Base-by-base conservation (phyloP, 2,797 vertebrate genomes). In the Acrossocheilus wenchowensis region DNA sequence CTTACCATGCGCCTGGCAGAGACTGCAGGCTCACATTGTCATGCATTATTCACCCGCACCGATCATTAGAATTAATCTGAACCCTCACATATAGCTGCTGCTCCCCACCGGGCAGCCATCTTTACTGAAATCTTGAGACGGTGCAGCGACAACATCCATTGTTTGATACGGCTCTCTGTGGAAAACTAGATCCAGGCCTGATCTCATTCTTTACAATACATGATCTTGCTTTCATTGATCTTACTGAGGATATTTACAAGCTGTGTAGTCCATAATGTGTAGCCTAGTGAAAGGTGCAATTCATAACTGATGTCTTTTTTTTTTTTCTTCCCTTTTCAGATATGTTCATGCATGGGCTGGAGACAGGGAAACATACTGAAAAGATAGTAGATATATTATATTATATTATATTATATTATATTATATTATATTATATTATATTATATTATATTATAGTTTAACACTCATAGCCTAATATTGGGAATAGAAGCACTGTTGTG, bases 101-200 rank as follows among this genome's bases (percentile, higher is more conserved):
- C 64, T 77, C 50, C 77, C 66, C 68, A 48, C 17, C 19, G 12
- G 75, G 74, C 64, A 68, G 83, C 75, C 83, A 85, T 85, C 64
- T 79, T 85, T 85, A 79, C 68, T 45, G 84, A 85, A 71, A 80
- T 80, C 50, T 80, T 85, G 39, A 85, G 66, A 72, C 9, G 19
- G 64, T 34, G 9, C 45, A 78, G 41, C 5, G 0, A 75, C 57
- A 83, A 64, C 82, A 64, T 64, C 3, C 12, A 83, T 48, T 75
- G 54, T 83, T 74, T 74, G 17, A 73, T 64, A 50, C 6, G 4
- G 39, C 54, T 74, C 71, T 64, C 43, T 1, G 21, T 26, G 72
- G 41, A 83, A 74, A 45, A 75, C n/a, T n/a, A 57, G 34, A 64
- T 75, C 41, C 57, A 75, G 72, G 19, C 48, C 48, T 41, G 50